Evolutionary conservation across 35 echinoderm and acorn worm genomes (phyloP), one percentile per base, ranked within the genome.

Genomic region (Ptychodera flava): DNA sequence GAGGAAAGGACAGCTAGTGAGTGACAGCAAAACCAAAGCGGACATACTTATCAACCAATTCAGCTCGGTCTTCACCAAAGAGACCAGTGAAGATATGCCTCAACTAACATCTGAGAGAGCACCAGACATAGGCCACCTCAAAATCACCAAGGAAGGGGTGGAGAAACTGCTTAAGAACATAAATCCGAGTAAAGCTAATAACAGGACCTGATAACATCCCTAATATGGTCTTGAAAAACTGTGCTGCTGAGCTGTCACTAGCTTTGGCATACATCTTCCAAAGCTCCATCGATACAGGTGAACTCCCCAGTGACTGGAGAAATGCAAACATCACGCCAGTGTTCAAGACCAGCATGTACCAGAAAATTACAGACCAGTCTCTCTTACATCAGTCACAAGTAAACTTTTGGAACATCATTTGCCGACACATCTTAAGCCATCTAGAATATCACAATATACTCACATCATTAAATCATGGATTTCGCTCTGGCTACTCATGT

Each of bases 341-440:
- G 16, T 92, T 85, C 32, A 90, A 85, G 35, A 91, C 86, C 27
- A 79, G 2, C 35, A 80, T 31, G 33, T 32, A 36, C 64, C 89
- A 38, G 89, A 33, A 27, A 91, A 86, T 75, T 86, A 91, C 33
- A 36, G 89, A 87, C 84, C 84, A 80, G 89, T 91, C 31, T 91
- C 84, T 1, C 33, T 91, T 31, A 91, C 89, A 15, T 38, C 84
- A 28, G 85, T 91, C 15, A 29, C 82, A 16, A 38, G 78, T 31
- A 91, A 79, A 82, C 35, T 91, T 16, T 36, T 91, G 15, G 89
- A 91, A 75, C 84, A 91, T 91, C 16, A 15, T 91, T 37, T 80
- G 87, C 31, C 36, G 76, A 22, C 89, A 91, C 31, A 80, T 91
- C 14, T 86, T 91, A 85, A 85, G 82, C 12, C 89, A 91, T 64